Base-by-base conservation (phyloP, 2,797 vertebrate genomes). In the Chiroxiphia lanceolata region DNA sequence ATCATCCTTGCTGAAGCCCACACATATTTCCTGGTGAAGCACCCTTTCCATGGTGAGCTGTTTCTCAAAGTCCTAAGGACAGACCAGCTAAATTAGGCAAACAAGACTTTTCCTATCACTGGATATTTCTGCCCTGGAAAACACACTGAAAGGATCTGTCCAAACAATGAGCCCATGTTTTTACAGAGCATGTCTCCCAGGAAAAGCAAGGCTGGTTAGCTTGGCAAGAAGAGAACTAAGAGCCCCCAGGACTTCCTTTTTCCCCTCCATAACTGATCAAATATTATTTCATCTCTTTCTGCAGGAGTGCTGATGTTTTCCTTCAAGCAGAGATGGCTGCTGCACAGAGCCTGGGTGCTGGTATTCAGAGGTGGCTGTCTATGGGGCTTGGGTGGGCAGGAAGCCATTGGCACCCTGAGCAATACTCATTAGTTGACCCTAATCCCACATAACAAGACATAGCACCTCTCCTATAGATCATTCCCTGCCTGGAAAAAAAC, bases 271-370 rank as follows among this genome's bases (percentile, higher is more conserved):
- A 84, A 64, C 21, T 36, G 44, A 78, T 79, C 56, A 89, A 78
- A 87, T 77, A 56, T 27, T 51, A 71, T 88, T 91, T 83, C 11
- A 14, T 83, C 48, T 78, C 81, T 53, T 60, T 59, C 36, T 77
- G 33, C 0, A 2, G 65, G 42, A 65, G 26, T 0, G 5, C 38
- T n/a, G 13, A 14, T 64, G 42, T 31, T 93, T 64, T 50, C 33
- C 59, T 69, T n/a, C 0, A 1, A 83, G 87, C 78, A 72, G 70
- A 80, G 40, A 5, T 0, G 6, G 47, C 54, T 75, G 72, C 50
- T 82, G 29, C 67, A 23, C 0, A 0, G 63, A 75, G 45, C n/a
- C 3, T 0, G 11, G 40, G 33, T 40, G 42, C 77, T 83, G 75
- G n/a, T 54, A 36, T 23, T 47, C 16, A 13, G 89, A 81, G 36